Conservation (phyloP, 23 tunicate species). For the Styela plicata region DNA sequence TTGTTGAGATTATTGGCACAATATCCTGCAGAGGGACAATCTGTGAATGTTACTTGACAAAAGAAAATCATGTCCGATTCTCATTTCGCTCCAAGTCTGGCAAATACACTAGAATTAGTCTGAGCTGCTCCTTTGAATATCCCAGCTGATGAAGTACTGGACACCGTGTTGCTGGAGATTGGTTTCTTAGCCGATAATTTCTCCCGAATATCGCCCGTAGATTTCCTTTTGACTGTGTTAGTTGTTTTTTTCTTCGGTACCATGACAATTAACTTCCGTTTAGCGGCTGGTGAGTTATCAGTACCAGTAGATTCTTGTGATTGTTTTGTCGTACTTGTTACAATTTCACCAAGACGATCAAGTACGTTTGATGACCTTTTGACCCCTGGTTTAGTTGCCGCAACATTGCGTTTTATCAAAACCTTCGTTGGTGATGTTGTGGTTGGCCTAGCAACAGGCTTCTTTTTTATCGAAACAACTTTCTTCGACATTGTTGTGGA, state of each 20-base stretch:
- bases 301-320: background rate
- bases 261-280: background rate
- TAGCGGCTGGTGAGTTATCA: background rate
- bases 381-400: background rate
- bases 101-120: constrained; percentile 42
- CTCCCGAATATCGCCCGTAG: constrained; percentile 1
- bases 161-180: constrained; percentile 58
- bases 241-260: background rate
- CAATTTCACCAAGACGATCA: constrained; percentile 10
- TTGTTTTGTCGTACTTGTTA: background rate
- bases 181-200: constrained; percentile 24
- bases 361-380: constrained; percentile 3
- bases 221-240: background rate
- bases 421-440: background rate
- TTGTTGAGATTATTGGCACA: no score
- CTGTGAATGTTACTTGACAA: no score
- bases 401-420: background rate
- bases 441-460: background rate
- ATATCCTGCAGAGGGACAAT: no score
- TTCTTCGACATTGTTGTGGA: constrained; percentile 2
- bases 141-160: constrained; percentile 75
- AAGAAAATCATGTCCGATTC: no score
- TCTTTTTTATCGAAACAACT: constrained; percentile 13
- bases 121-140: constrained; percentile 36
- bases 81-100: constrained; percentile 29